Percentiles rank a stretch among this genome's conserved stretches.
Evolutionary conservation across 2,113 vertebrate genomes (phyloP).

Genomic region (Labrus mixtus): DNA sequence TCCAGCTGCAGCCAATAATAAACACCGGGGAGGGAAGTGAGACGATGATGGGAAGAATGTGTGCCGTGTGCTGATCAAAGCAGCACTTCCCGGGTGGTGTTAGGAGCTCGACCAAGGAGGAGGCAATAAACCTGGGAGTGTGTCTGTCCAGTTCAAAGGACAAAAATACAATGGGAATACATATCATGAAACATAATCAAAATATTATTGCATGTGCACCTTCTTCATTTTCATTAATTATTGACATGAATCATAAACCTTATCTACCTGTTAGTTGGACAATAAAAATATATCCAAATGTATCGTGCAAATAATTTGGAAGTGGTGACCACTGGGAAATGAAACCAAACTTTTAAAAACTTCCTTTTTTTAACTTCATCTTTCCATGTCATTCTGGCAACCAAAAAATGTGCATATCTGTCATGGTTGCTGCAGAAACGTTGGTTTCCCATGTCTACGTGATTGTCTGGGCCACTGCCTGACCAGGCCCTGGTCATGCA

Average conservation of each 20-base stretch:
- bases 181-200: not conserved
- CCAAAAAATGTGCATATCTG: conserved; percentile 1
- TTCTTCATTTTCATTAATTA: not conserved
- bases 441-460: conserved; percentile 8
- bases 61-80: conserved; percentile 74
- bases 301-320: not conserved
- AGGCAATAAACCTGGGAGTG: conserved; percentile 55
- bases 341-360: not conserved
- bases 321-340: not conserved
- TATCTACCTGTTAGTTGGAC: not conserved
- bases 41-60: conserved; percentile 75
- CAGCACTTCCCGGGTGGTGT: conserved; percentile 40
- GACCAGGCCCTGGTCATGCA: conserved; percentile 20
- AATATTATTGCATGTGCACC: not conserved
- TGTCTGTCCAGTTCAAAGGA: conserved; percentile 17
- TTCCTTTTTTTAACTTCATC: not conserved
- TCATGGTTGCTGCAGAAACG: not conserved
- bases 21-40: conserved; percentile 66
- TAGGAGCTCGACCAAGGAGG: conserved; percentile 57
- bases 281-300: not conserved
- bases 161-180: conserved; percentile 27
- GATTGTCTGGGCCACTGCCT: conserved; percentile 22
- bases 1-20: conserved; percentile 76
- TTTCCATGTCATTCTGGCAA: not conserved
- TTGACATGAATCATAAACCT: too few relatives aligned